Base-by-base conservation (phyloP, 1,140 invertebrate species). In the Melipona quadrifasciata region DNA sequence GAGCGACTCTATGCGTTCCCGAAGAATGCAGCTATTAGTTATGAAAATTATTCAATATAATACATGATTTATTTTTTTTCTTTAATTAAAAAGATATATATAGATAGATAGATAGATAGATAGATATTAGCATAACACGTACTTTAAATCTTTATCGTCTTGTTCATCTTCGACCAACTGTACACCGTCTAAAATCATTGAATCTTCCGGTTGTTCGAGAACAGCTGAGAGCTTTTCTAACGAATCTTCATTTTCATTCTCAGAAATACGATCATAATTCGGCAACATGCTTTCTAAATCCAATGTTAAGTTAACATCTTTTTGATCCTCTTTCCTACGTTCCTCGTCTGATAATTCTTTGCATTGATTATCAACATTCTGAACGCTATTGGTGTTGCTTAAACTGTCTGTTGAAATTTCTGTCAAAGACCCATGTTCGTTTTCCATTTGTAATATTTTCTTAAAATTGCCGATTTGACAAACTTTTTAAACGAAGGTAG, bases 201-300 rank as follows among this genome's bases (percentile, higher is more conserved):
- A 75, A 8, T 90, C 85, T 70, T 90, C 89, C 12, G 87, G 74
- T 27, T 89, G 79, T 85, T 90, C 89, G 16, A 89, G 57, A 65
- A 89, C 83, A n/a, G 78, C 88, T 2, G 87, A 86, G 5, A 90
- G 58, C 68, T 88, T 88, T 17, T 89, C 87, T 2, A 70, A 77
- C 0, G 64, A 74, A 58, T 89, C 65, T 3, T 53, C 87, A 14
- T 87, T 84, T 10, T 90, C 87, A 17, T 87, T 84, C 5, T 90
- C 85, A 6, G 71, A 78, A 6, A 31, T 24, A 31, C 19, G 64
- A 27, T 80, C 72, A 34, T 47, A 78, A 51, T 72, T 78, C 16
- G 76, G 34, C 6, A 57, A 27, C 19, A 85, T 34, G 21, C 68
- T 83, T 71, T 68, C 68, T 34, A 89, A 73, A 85, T 90, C 80